Conservation (phyloP, 2,113 vertebrate species). For the Tinamus guttatus region DNA sequence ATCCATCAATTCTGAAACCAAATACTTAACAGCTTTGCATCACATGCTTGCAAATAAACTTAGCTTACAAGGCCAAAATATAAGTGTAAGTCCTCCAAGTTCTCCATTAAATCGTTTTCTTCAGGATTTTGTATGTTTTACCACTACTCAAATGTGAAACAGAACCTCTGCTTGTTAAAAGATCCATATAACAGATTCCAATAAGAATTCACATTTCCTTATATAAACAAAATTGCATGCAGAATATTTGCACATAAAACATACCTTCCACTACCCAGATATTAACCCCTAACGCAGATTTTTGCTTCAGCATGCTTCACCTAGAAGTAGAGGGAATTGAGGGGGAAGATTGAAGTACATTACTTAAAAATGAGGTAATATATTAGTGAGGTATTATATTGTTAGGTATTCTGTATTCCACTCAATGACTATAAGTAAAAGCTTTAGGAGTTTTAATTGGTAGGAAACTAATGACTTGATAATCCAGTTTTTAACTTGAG, state of each 20-base stretch:
- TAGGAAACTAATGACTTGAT: background rate
- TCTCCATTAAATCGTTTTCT: background rate
- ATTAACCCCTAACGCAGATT: background rate
- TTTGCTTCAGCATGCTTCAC: background rate
- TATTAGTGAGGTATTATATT: background rate
- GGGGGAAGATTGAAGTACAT: too few relatives aligned
- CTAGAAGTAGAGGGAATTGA: background rate
- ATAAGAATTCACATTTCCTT: background rate
- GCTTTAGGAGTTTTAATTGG: background rate
- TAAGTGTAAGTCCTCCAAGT: background rate
- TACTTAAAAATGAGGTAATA: background rate
- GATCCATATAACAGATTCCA: background rate
- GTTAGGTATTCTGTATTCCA: background rate
- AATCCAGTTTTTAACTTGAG: background rate
- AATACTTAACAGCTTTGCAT: background rate
- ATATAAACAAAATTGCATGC: background rate
- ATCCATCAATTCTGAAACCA: background rate
- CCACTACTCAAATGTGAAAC: background rate
- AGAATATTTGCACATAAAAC: background rate
- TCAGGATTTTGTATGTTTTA: background rate
- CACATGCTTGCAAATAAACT: background rate
- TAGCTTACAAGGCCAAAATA: background rate
- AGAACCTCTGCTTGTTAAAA: background rate
- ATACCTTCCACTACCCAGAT: background rate
- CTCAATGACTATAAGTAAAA: slow-evolving; percentile 3